phyloP scores from a whole-genome alignment of 2,888 invertebrate genomes.

The Ophraella communa region DNA sequence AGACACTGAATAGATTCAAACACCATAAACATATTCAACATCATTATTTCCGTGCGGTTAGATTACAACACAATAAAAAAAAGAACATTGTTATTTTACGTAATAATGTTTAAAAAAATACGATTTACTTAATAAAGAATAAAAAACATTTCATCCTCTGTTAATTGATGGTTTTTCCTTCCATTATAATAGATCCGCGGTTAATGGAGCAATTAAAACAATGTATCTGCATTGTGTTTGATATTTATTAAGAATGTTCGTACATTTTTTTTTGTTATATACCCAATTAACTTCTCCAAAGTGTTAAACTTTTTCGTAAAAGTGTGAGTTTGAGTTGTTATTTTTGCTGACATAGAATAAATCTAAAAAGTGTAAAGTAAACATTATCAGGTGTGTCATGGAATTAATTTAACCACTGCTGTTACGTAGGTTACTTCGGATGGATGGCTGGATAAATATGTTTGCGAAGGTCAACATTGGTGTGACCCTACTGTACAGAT shows the following conservation, averaged over 20 bases:
- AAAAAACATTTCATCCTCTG: background rate
- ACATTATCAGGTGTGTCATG: background rate
- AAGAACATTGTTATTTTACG: background rate
- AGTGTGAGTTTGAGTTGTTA: no score
- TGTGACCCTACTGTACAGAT: constrained; percentile 23
- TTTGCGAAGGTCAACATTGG: constrained; percentile 26
- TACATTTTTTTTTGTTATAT: background rate
- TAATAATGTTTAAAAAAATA: background rate
- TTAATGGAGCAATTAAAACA: background rate
- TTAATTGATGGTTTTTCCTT: background rate
- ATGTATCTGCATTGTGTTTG: no score
- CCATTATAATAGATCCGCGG: background rate
- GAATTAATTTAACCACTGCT: background rate
- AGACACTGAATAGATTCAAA: background rate
- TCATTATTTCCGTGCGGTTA: background rate
- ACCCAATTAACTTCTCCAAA: background rate
- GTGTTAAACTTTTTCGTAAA: no score
- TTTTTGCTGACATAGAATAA: background rate
- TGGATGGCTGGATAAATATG: background rate
- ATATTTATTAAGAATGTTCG: no score
- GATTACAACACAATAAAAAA: background rate
- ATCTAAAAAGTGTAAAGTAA: background rate
- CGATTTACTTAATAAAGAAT: background rate
- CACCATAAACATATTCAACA: background rate
- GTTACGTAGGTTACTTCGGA: constrained; percentile 5